A percentile compares a stretch with the other conserved stretches of the same genome.
These are phyloP conservation scores for Phenganax marumi DNA, from an alignment of 92 coral and sea anemone genomes.

Conservation along the genomic window DNA sequence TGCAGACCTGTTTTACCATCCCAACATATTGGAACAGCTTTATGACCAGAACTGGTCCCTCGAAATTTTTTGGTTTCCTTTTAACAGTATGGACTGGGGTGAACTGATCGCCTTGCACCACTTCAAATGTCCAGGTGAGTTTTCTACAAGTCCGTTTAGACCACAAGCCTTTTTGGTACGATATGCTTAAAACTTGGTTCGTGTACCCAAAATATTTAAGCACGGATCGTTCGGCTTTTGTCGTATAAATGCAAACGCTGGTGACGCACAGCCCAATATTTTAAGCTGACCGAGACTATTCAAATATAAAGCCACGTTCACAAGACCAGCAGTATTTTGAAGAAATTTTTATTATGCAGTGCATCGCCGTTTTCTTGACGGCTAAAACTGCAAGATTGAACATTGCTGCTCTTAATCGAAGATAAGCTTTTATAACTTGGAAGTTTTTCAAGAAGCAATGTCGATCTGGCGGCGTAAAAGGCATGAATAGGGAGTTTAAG, in stretches of 20 bases:
- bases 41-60: constrained; percentile 60
- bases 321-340: neutral
- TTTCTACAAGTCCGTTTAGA: neutral
- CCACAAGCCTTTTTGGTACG: neutral
- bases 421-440: no score
- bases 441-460: no score
- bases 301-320: neutral
- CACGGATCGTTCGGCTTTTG: neutral
- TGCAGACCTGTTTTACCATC: constrained; percentile 55
- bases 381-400: no score
- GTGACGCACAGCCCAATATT: neutral
- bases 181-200: neutral
- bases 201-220: neutral
- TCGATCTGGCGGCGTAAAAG: no score
- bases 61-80: constrained; percentile 70
- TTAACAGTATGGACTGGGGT: constrained; percentile 57
- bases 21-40: constrained; percentile 28
- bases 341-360: no score
- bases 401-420: no score
- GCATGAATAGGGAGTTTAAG: no score
- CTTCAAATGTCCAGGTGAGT: neutral
- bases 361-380: no score
- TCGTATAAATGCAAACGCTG: neutral
- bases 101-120: neutral
- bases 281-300: neutral